A percentile compares a stretch with the other conserved stretches of the same genome.
Evolutionary conservation across 2,113 vertebrate species (phyloP).

Genomic region (Ibidorhyncha struthersii): DNA sequence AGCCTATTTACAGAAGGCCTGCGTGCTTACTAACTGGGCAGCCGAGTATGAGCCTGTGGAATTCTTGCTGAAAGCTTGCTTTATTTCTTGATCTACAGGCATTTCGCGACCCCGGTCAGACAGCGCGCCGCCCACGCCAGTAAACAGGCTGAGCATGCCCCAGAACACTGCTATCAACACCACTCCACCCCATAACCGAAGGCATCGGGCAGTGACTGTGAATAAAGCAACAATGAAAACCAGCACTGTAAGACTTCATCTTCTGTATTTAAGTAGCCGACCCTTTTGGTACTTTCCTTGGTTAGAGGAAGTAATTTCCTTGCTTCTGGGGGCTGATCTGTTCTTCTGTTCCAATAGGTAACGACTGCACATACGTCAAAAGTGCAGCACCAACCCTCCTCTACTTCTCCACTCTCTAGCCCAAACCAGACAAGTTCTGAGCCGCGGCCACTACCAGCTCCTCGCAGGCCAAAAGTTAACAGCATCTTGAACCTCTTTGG

Average conservation of each 20-base stretch:
- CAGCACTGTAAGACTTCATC: constrained; percentile 80
- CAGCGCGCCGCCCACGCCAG: constrained; percentile 91
- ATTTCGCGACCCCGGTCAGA: constrained; percentile 92
- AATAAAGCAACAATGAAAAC: constrained; percentile 91
- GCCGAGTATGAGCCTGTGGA: background rate
- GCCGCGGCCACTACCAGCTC: constrained; percentile 90
- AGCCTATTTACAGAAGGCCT: background rate
- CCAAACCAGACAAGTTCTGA: constrained; percentile 94
- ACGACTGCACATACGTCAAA: constrained; percentile 86
- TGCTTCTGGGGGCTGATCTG: background rate
- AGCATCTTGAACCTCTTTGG: constrained; percentile 97
- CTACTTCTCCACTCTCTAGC: constrained; percentile 90
- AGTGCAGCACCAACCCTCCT: constrained; percentile 86
- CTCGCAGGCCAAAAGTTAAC: constrained; percentile 93
- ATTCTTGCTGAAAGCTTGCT: background rate
- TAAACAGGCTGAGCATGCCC: constrained; percentile 93
- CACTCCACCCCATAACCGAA: constrained; percentile 90
- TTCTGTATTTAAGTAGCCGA: background rate
- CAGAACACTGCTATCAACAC: constrained; percentile 86
- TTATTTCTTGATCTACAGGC: constrained; percentile 69
- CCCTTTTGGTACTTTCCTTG: background rate
- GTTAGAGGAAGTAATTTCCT: background rate
- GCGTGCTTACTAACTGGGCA: background rate
- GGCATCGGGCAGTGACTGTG: constrained; percentile 87
- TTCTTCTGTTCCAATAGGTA: constrained; percentile 74